phyloP scores from a whole-genome alignment of 2,113 vertebrate genomes.

The Condylura cristata region DNA sequence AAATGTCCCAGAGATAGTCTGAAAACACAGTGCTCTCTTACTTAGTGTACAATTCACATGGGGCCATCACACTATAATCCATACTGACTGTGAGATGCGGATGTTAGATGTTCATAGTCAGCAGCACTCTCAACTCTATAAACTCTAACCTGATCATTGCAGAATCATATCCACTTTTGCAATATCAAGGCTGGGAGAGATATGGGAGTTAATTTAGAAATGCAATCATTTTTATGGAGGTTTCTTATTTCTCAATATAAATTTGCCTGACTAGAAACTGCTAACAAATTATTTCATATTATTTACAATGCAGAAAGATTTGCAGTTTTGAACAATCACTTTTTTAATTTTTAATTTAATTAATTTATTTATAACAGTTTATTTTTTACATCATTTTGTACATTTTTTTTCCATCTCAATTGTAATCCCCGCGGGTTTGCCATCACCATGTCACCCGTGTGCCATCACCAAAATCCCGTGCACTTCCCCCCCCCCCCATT shows the following conservation, averaged over 20 bases:
- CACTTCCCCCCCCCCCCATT: too few relatives aligned
- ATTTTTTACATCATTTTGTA: too few relatives aligned
- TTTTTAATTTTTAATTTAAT: too few relatives aligned
- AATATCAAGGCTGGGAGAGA: background rate
- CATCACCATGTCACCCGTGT: too few relatives aligned
- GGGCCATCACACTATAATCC: background rate
- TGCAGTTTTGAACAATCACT: background rate
- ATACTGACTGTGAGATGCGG: background rate
- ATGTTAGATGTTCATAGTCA: background rate
- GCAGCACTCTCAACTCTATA: background rate
- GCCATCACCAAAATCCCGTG: too few relatives aligned
- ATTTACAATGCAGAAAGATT: background rate
- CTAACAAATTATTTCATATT: background rate
- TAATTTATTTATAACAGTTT: too few relatives aligned
- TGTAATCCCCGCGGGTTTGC: too few relatives aligned
- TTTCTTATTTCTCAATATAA: background rate
- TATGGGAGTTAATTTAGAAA: background rate
- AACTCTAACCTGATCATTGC: background rate
- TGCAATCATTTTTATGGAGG: background rate
- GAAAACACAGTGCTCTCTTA: background rate
- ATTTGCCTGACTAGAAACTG: background rate
- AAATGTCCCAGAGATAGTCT: background rate
- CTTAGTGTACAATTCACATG: background rate
- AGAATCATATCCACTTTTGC: background rate
- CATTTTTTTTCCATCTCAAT: too few relatives aligned